Conservation (phyloP, 2,797 vertebrate species). For the Sebastes baramenuke region DNA sequence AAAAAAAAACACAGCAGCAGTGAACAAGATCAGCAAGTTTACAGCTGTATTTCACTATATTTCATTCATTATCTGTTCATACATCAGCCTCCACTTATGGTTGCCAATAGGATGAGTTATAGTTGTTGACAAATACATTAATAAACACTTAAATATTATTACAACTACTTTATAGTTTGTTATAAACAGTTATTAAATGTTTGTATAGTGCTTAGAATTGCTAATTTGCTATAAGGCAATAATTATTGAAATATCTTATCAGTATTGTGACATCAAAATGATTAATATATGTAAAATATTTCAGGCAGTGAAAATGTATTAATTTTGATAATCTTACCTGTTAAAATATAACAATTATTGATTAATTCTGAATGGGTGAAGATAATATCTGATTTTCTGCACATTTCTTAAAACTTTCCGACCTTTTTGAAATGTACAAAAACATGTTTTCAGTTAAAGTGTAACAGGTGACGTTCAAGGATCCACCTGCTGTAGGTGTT, state of each 20-base stretch:
- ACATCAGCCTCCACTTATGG: not conserved
- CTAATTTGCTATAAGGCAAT: not conserved
- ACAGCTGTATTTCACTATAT: not conserved
- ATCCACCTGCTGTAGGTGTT: not conserved
- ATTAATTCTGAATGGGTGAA: not conserved
- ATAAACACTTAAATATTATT: not conserved
- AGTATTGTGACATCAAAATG: not conserved
- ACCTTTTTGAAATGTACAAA: not conserved
- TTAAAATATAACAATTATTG: not conserved
- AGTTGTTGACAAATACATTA: not conserved
- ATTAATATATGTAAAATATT: not conserved
- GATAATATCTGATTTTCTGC: not conserved
- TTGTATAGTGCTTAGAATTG: not conserved
- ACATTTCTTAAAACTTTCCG: not conserved
- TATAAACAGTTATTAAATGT: not conserved
- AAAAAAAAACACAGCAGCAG: not conserved
- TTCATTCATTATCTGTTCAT: not conserved
- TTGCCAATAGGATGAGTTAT: not conserved
- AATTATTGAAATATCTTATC: not conserved
- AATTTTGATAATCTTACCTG: not conserved
- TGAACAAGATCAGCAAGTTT: not conserved
- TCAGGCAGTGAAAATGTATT: too few species aligned
- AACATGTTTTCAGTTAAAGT: not conserved
- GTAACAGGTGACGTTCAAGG: not conserved
- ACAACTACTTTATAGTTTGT: not conserved